Percentiles rank a stretch among this genome's conserved stretches.
Evolutionary conservation across 2,113 vertebrate species (phyloP).

Genomic region (Tychaedon coryphoeus): DNA sequence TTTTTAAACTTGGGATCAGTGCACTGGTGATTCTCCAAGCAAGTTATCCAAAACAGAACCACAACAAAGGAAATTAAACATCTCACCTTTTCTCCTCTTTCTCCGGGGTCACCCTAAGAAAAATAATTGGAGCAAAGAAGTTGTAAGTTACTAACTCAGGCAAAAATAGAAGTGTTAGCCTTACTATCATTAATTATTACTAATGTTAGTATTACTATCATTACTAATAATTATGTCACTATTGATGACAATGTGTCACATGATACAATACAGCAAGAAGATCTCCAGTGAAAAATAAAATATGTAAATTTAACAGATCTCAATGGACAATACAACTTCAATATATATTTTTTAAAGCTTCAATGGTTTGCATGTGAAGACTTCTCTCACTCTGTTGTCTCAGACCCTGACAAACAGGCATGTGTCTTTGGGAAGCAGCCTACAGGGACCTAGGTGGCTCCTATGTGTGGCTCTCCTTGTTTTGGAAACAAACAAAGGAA

Average conservation of each 20-base stretch:
- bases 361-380: neutral
- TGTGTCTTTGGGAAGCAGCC: neutral
- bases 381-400: neutral
- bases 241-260: neutral
- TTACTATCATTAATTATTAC: neutral
- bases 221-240: neutral
- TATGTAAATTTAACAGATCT: neutral
- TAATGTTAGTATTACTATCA: neutral
- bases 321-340: neutral
- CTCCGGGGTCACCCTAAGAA: slow-evolving; percentile 91
- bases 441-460: neutral
- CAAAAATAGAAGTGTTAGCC: neutral
- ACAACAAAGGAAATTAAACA: neutral
- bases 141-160: neutral
- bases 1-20: neutral
- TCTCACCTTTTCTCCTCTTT: slow-evolving; percentile 92
- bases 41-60: neutral
- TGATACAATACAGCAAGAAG: neutral
- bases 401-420: neutral
- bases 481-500: neutral
- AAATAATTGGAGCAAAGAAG: slow-evolving; percentile 49
- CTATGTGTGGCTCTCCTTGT: neutral
- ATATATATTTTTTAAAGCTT: neutral
- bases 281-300: neutral
- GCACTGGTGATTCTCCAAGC: neutral